Percentiles rank a stretch among this genome's conserved stretches.
Conservation (phyloP, 1,140 invertebrate genomes). For the Drosophila punjabiensis region DNA sequence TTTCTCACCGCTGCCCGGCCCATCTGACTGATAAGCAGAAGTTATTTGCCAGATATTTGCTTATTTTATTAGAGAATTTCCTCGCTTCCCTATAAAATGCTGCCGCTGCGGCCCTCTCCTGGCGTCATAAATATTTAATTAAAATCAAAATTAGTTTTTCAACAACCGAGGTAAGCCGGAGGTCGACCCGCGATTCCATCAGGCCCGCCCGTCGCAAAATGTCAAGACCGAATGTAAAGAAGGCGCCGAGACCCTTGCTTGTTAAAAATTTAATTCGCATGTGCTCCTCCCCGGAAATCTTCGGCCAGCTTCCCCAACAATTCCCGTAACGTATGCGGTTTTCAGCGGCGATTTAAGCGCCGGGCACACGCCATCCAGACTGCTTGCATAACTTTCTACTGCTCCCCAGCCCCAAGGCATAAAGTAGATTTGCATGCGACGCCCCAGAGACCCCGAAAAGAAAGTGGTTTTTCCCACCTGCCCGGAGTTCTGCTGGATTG, state of each 20-base stretch:
- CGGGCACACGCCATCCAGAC: slow-evolving; percentile 56
- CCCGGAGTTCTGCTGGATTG: background rate
- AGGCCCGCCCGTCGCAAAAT: slow-evolving; percentile 14
- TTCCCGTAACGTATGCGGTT: slow-evolving; percentile 42
- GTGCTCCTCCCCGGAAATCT: slow-evolving; percentile 22
- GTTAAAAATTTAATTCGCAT: slow-evolving; percentile 74
- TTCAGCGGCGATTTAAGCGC: slow-evolving; percentile 58
- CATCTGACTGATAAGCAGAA: slow-evolving; percentile 80
- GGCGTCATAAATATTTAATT: slow-evolving; percentile 78
- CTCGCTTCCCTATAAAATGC: slow-evolving; percentile 7
- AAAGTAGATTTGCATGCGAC: slow-evolving; percentile 74
- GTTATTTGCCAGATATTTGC: slow-evolving; percentile 81
- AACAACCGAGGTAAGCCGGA: slow-evolving; percentile 16
- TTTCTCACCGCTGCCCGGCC: slow-evolving; percentile 68
- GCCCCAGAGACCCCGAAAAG: slow-evolving; percentile 48
- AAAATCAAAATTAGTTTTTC: slow-evolving; percentile 80
- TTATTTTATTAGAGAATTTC: slow-evolving; percentile 74
- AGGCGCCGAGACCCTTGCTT: slow-evolving; percentile 29
- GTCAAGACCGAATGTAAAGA: slow-evolving; percentile 48
- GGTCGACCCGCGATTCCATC: slow-evolving; percentile 31
- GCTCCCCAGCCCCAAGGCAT: slow-evolving; percentile 12
- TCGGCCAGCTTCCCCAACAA: slow-evolving; percentile 17
- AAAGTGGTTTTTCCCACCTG: slow-evolving; percentile 13
- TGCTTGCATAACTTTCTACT: slow-evolving; percentile 57
- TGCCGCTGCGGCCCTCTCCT: slow-evolving; percentile 4